Conservation (phyloP, 2,888 invertebrate species). For the Ypsolopha scabrella region DNA sequence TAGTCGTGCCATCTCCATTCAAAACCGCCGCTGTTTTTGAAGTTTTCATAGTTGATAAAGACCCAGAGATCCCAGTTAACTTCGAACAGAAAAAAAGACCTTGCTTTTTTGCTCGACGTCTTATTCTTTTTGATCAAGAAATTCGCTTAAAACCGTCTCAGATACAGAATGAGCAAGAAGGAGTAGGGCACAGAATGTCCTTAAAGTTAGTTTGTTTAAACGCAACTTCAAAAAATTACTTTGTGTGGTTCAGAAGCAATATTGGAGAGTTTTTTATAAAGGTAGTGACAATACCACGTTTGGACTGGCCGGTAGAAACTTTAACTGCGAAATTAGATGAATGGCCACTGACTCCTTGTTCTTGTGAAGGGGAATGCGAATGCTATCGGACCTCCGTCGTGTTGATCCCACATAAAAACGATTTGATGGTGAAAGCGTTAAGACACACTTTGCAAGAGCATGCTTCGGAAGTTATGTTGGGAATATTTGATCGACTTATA, state of each 20-base stretch:
- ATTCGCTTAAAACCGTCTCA: constrained; percentile 31
- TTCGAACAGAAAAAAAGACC: constrained; percentile 27
- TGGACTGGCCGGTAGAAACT: constrained; percentile 49
- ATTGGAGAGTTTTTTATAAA: constrained; percentile 52
- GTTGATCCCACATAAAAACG: constrained; percentile 50
- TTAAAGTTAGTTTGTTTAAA: constrained; percentile 50
- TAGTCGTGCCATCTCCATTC: constrained; percentile 47
- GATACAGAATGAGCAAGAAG: constrained; percentile 37
- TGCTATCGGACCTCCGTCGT: constrained; percentile 48
- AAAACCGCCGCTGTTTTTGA: constrained; percentile 21
- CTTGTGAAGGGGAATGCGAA: constrained; percentile 51
- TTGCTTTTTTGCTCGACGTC: constrained; percentile 38
- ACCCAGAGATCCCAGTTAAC: constrained; percentile 39
- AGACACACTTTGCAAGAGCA: constrained; percentile 47
- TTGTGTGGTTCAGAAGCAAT: constrained; percentile 55
- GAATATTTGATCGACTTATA: constrained; percentile 44
- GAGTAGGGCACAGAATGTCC: constrained; percentile 37
- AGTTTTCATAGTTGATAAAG: constrained; percentile 38
- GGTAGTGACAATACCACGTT: constrained; percentile 48
- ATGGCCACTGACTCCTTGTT: constrained; percentile 53
- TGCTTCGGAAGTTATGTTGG: constrained; percentile 46
- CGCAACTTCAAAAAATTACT: constrained; percentile 40
- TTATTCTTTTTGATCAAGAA: constrained; percentile 46
- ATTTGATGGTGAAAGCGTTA: constrained; percentile 46
- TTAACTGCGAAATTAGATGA: constrained; percentile 33